Base-by-base conservation (phyloP, 2,888 invertebrate species). In the Drosophila neonasuta region DNA sequence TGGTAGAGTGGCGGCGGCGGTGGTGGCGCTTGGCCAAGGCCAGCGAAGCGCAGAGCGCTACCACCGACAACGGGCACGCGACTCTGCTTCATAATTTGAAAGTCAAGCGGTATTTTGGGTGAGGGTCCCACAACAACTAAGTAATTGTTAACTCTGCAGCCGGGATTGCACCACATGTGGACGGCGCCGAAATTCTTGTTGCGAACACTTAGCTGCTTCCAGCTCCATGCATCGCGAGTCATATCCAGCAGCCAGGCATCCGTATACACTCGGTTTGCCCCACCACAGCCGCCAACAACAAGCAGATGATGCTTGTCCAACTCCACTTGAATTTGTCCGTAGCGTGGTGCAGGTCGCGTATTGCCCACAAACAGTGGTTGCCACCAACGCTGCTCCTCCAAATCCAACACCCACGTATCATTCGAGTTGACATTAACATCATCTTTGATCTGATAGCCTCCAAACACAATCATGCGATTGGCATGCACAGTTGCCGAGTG, bases 91-190 rank as follows among this genome's bases (percentile, higher is more conserved):
- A 91, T 89, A 65, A 91, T 87, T 79, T 91, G 91, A 70, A 91
- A 91, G 70, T 91, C 91, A 50, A 90, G 82, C 10, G 90, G 89
- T 79, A 90, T 84, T 77, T 88, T 89, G 64, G 91, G 89, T 39
- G 91, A 90, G 2, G 90, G 89, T 0, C 91, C 89, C 15, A 96
- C 92, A 74, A 96, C 94, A 36, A 96, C 94, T 73, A 96, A 92
- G 90, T 95, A 95, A 81, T 96, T 94, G 61, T 95, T 95, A 1
- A 90, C 92, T 92, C 94, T 89, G 90, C 97, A 97, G 52, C 96
- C 97, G 59, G 97, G 97, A 92, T 97, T 97, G 90, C 97, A 97
- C 97, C 97, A 97, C 88, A 97, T 95, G 88, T 96, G 96, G 1
- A 95, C 94, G 24, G 97, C 95, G 44, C 95, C 95, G 92, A 95